Evolutionary conservation across 2,113 vertebrate genomes (phyloP), one percentile per base, ranked within the genome.

Genomic region (Zosterops japonicus): DNA sequence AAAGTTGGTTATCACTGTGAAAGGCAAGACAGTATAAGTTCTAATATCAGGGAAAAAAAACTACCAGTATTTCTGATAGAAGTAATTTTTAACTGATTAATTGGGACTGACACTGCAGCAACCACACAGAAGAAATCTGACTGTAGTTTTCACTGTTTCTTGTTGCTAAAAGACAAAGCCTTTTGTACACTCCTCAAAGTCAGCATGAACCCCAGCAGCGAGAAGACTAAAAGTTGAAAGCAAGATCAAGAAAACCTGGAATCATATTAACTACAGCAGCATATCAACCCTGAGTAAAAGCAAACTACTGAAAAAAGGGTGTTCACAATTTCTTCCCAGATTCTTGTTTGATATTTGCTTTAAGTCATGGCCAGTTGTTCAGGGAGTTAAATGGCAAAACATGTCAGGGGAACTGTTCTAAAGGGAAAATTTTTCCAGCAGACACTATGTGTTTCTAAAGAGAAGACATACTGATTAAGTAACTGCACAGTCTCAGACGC

Each of bases 281-380:
- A 16, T 11, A 55, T 12, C 44, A 89, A 83, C 4, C 9, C 19
- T 28, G 47, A 50, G 8, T 17, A 49, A 76, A 57, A 53, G 18
- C 15, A 72, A 8, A 41, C 9, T 15, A 42, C 29, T 33, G 29
- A 50, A 3, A 12, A 60, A 71, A n/a, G 1, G 0, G 3, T 7
- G 9, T 6, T 47, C 25, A 31, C 13, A n/a, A 29, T 18, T 33
- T 36, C 39, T 46, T 68, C 23, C 22, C 14, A 24, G 46, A 46
- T 6, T 24, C 19, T 35, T 29, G 3, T 36, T 11, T 36, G 7
- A 42, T 52, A 65, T 6, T 10, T 49, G 11, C 25, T 60, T 50
- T 36, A 74, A 52, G 18, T 52, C 36, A 39, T 14, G 31, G 19
- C 1, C 18, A 41, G 17, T 7, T 53, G 6, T 31, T 77, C 15